Conservation (phyloP, 2,113 vertebrate genomes). For the Ceuthmochares aereus region DNA sequence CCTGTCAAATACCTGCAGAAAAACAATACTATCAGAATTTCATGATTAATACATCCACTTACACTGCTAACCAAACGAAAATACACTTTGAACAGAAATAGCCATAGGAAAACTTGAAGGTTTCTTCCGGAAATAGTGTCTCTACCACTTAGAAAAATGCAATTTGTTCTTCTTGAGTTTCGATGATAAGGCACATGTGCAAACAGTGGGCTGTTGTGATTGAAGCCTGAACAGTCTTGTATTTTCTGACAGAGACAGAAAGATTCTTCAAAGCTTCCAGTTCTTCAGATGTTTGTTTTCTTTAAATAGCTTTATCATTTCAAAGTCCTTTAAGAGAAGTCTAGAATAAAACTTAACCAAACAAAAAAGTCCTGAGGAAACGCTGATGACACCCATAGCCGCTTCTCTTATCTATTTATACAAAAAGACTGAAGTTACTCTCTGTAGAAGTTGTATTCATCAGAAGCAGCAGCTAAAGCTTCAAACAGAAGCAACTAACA, state of each 20-base stretch:
- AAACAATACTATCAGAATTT: neutral
- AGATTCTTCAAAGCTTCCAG: neutral
- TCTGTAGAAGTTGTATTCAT: neutral
- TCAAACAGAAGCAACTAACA: neutral
- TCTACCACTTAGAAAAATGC: neutral
- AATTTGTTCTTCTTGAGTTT: neutral
- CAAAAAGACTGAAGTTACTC: neutral
- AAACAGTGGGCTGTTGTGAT: neutral
- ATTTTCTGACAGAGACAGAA: neutral
- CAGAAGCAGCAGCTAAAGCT: neutral
- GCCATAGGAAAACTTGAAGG: neutral
- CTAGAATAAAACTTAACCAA: neutral
- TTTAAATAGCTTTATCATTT: neutral
- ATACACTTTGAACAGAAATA: neutral
- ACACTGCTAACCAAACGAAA: neutral
- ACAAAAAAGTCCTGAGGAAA: neutral
- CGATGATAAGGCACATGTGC: neutral
- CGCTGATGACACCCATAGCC: neutral
- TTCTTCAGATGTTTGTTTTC: neutral
- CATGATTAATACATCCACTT: neutral
- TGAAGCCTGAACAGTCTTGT: neutral
- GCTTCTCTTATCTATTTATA: neutral
- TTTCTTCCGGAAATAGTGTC: neutral
- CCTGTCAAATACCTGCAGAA: neutral
- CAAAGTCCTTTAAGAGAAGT: neutral